phyloP scores from a whole-genome alignment of 1,140 invertebrate species.

The Drosophila insularis region DNA sequence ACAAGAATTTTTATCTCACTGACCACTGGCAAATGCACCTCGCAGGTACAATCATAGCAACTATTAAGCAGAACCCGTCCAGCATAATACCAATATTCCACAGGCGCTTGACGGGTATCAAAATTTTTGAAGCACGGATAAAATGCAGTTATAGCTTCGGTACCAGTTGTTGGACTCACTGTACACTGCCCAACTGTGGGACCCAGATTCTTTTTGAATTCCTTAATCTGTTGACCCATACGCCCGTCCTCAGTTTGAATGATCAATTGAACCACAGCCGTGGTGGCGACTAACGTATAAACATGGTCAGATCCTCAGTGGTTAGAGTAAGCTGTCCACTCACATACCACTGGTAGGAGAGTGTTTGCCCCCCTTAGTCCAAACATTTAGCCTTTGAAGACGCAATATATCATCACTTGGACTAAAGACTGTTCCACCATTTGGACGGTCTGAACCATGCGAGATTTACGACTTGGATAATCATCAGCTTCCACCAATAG shows the following conservation, averaged over 20 bases:
- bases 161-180: slow-evolving; percentile 17
- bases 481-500: slow-evolving; percentile 31
- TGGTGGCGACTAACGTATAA: background rate
- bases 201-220: background rate
- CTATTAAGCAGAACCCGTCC: slow-evolving; percentile 16
- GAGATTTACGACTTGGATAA: slow-evolving; percentile 9
- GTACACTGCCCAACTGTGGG: slow-evolving; percentile 16
- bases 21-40: slow-evolving; percentile 14
- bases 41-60: slow-evolving; percentile 34
- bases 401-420: slow-evolving; percentile 33
- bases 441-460: slow-evolving; percentile 2
- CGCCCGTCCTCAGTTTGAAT: slow-evolving; percentile 14
- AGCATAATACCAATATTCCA: slow-evolving; percentile 44
- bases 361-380: slow-evolving; percentile 8
- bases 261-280: background rate
- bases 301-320: background rate
- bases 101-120: background rate
- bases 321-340: background rate
- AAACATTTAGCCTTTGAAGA: slow-evolving; percentile 11
- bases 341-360: slow-evolving; percentile 32
- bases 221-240: background rate
- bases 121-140: slow-evolving; percentile 38
- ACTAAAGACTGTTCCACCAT: background rate
- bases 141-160: slow-evolving; percentile 34
- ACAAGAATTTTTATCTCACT: slow-evolving; percentile 25